Evolutionary conservation across 2,888 invertebrate species (phyloP).

Genomic region (Melolontha melolontha): DNA sequence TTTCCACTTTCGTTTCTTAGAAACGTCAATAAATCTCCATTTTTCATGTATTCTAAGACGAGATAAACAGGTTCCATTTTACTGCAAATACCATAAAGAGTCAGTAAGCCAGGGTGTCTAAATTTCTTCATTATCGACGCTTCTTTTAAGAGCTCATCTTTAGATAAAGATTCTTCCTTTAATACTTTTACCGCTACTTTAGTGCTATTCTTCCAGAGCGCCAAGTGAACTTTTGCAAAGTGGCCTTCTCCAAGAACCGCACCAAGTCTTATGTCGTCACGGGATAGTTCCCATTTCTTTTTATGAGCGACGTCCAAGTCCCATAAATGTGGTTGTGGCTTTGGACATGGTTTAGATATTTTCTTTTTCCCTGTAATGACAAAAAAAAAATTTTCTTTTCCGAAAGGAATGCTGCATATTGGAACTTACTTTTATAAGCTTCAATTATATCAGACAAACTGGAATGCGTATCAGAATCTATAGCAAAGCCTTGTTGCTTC

Average conservation of each 20-base stretch:
- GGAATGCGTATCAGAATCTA: constrained; percentile 80
- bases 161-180: constrained; percentile 96
- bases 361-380: constrained; percentile 84
- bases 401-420: neutral
- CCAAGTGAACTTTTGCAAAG: constrained; percentile 97
- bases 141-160: constrained; percentile 96
- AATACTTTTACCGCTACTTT: constrained; percentile 98
- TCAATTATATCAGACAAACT: constrained; percentile 92
- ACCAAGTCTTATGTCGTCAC: constrained; percentile 87
- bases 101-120: constrained; percentile 88
- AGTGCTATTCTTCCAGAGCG: constrained; percentile 94
- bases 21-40: constrained; percentile 94
- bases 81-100: constrained; percentile 77
- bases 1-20: constrained; percentile 90
- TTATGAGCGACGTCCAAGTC: constrained; percentile 94
- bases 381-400: too few relatives aligned
- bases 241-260: constrained; percentile 94
- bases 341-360: constrained; percentile 93
- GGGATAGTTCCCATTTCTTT: constrained; percentile 96
- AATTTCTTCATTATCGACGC: constrained; percentile 99
- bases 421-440: constrained; percentile 92
- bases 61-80: constrained; percentile 78
- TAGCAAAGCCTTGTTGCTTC: constrained; percentile 63
- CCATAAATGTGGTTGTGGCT: constrained; percentile 97
- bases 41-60: constrained; percentile 86